These are phyloP conservation scores for Drosophila nasuta DNA, from an alignment of 1,140 invertebrate genomes.

Conservation along the genomic window DNA sequence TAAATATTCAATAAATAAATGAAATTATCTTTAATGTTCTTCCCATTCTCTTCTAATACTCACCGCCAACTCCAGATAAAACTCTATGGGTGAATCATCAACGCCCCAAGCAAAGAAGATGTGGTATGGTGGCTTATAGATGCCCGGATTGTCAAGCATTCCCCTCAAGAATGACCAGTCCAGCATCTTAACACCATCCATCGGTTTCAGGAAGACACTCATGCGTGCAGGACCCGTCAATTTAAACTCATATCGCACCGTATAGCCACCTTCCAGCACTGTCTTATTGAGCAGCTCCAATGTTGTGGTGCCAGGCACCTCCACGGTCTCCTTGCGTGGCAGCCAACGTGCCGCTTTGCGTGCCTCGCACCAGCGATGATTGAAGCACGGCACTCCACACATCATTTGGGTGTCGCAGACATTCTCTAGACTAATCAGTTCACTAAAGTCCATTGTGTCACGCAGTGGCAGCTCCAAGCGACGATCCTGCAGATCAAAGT, in stretches of 20 bases:
- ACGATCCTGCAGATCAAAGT: conserved; percentile 90
- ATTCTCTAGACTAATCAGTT: conserved; percentile 86
- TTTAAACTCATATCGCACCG: conserved; percentile 49
- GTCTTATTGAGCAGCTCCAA: conserved; percentile 60
- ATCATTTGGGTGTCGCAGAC: conserved; percentile 88
- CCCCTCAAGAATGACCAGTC: conserved; percentile 78
- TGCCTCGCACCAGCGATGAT: conserved; percentile 85
- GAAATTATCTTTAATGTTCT: background rate
- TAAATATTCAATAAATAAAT: conserved; percentile 57
- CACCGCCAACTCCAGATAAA: conserved; percentile 85
- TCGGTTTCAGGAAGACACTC: conserved; percentile 57
- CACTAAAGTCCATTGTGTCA: conserved; percentile 82
- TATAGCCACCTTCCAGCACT: background rate
- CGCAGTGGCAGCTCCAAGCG: conserved; percentile 87
- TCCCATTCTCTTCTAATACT: background rate
- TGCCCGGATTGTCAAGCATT: conserved; percentile 87
- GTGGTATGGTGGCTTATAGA: conserved; percentile 88
- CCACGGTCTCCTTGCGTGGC: conserved; percentile 46
- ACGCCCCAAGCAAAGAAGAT: conserved; percentile 88
- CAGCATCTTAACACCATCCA: conserved; percentile 53
- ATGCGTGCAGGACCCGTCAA: conserved; percentile 88
- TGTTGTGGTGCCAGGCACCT: conserved; percentile 46
- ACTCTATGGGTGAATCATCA: conserved; percentile 86
- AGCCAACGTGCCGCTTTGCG: conserved; percentile 63
- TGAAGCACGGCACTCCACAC: conserved; percentile 91